Base-by-base conservation (phyloP, 2,113 vertebrate genomes). In the Antennarius striatus region DNA sequence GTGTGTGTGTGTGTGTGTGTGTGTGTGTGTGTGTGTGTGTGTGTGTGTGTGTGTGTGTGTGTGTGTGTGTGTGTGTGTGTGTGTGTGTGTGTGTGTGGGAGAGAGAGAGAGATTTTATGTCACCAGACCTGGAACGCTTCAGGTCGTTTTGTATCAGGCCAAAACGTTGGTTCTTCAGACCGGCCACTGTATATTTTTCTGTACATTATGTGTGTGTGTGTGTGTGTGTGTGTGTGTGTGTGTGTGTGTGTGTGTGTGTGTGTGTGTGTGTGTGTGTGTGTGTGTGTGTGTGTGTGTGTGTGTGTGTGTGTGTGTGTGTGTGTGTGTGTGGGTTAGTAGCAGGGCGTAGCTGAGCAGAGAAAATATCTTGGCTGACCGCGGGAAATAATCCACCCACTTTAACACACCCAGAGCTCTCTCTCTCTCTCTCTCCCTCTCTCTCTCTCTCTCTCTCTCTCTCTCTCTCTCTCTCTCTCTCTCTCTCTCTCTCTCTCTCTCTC, bases 261-360 rank as follows among this genome's bases (percentile, higher is more conserved):
- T 81, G 61, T 70, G 39, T 46, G n/a, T 59, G 68, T 81, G 61
- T 78, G 82, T 84, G 39, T 75, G 62, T 70, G 68, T 64, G 68
- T 65, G 63, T 76, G 71, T 63, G 55, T 65, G 71, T 68, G 70
- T 74, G 60, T 82, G 68, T 77, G 73, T 75, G 58, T 61, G 72
- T 64, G 75, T 62, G 75, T 49, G 43, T 46, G 63, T 29, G 58
- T 68, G 53, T 70, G 63, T 50, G 51, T 78, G 82, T 84, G 39
- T 75, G 62, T 70, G 39, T 46, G n/a, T 59, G 68, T 81, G 61
- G 75, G 80, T 83, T 74, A 77, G 70, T 84, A 65, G 61, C 75
- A 84, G 81, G 78, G 83, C 80, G 88, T 92, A 80, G 88, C 88
- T 91, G 84, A 85, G 80, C 62, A 81, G 86, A 90, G 82, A 92